Conservation (phyloP, 2,888 invertebrate species). For the Parnassius orleans region DNA sequence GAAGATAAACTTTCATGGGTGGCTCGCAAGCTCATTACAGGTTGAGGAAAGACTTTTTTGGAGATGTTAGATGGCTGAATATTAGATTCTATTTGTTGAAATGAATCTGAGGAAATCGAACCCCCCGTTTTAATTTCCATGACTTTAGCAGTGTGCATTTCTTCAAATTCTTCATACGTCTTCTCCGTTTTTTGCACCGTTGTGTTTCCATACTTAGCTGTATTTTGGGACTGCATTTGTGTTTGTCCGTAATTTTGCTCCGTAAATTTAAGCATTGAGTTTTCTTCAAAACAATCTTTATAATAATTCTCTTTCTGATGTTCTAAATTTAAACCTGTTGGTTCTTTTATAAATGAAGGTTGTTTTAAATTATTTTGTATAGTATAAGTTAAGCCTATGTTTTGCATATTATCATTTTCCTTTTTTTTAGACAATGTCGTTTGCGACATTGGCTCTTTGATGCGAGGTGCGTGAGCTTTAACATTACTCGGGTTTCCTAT, state of each 20-base stretch:
- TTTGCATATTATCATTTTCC: constrained; percentile 72
- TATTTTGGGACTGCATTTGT: constrained; percentile 73
- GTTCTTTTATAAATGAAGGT: constrained; percentile 71
- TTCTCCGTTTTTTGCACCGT: constrained; percentile 83
- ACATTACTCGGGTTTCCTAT: constrained; percentile 84
- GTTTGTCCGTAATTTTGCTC: constrained; percentile 65
- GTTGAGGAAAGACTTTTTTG: constrained; percentile 69
- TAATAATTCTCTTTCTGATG: constrained; percentile 74
- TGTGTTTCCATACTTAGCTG: constrained; percentile 77
- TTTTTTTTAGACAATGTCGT: constrained; percentile 59
- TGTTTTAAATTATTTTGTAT: constrained; percentile 54
- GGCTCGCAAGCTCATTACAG: constrained; percentile 62
- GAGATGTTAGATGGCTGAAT: constrained; percentile 57
- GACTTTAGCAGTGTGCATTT: constrained; percentile 83
- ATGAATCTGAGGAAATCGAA: constrained; percentile 51
- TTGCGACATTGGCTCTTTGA: constrained; percentile 75
- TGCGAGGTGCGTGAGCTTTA: constrained; percentile 83
- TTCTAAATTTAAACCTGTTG: constrained; percentile 70
- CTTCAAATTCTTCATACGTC: constrained; percentile 85
- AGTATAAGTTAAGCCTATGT: constrained; percentile 34
- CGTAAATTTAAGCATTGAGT: constrained; percentile 49
- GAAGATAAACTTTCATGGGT: constrained; percentile 60
- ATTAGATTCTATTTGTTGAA: constrained; percentile 60
- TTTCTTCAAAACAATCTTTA: constrained; percentile 61
- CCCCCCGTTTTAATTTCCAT: constrained; percentile 82